These are phyloP conservation scores for Leucoraja ocellata DNA, from an alignment of 2,797 vertebrate species.

Conservation along the genomic window DNA sequence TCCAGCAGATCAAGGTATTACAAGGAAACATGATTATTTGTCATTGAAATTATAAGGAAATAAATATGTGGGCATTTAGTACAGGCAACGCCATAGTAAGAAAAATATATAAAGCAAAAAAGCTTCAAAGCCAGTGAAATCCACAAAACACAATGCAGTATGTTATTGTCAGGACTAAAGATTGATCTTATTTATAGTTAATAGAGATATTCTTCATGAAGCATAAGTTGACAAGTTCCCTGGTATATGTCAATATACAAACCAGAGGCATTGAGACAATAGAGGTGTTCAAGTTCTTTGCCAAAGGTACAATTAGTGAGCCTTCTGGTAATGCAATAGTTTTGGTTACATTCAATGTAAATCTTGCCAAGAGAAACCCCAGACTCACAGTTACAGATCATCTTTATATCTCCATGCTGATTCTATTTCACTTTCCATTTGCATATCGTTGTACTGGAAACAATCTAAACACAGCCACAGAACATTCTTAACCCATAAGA, in stretches of 20 bases:
- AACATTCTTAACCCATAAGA: background rate
- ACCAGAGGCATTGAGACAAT: background rate
- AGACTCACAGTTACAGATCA: background rate
- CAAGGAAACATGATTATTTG: background rate
- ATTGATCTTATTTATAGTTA: conserved; percentile 26
- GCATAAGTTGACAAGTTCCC: background rate
- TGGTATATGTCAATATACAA: background rate
- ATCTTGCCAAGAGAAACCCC: background rate
- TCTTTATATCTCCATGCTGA: background rate
- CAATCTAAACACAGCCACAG: background rate
- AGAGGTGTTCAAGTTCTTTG: background rate
- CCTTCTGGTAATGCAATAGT: background rate
- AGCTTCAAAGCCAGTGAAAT: background rate
- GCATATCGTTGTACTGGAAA: background rate
- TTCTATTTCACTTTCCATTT: background rate
- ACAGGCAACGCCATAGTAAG: background rate
- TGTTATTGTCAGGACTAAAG: background rate
- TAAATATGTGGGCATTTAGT: background rate
- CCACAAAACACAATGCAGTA: background rate
- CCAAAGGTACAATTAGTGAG: conserved; percentile 19
- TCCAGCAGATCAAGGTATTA: background rate
- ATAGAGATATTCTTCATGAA: background rate
- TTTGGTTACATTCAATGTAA: background rate
- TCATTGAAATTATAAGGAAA: background rate
- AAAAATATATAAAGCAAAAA: background rate